Evolutionary conservation across 2,113 vertebrate genomes (phyloP).

Genomic region (Leptobrachium leishanense): DNA sequence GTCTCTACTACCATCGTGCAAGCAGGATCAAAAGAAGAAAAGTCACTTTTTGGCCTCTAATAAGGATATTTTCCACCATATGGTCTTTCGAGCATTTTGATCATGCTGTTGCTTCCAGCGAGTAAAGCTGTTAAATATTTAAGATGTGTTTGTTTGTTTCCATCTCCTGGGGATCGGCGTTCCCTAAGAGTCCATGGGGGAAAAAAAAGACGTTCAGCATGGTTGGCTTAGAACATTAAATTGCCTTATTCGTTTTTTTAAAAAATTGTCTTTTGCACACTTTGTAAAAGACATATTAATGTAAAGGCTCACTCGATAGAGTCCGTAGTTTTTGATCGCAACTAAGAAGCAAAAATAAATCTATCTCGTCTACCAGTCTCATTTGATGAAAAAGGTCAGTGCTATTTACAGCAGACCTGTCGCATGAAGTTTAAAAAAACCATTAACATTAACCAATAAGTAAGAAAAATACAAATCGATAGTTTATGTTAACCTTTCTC

Average conservation of each 20-base stretch:
- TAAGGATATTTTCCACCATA: not conserved
- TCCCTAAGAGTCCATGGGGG: not conserved
- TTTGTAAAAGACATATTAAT: not conserved
- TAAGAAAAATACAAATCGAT: no score
- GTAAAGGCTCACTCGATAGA: no score
- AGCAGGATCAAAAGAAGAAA: not conserved
- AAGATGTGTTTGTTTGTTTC: not conserved
- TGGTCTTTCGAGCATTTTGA: not conserved
- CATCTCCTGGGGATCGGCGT: not conserved
- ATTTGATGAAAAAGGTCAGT: no score
- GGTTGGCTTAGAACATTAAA: not conserved
- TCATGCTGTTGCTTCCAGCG: not conserved
- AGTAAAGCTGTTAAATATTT: conserved; percentile 1
- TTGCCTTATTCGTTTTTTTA: not conserved
- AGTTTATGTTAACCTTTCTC: no score
- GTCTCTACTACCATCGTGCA: no score
- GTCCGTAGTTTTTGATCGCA: no score
- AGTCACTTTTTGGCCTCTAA: not conserved
- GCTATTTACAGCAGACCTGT: no score
- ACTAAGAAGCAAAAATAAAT: no score
- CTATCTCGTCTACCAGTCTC: no score
- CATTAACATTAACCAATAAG: no score
- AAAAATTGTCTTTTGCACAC: not conserved
- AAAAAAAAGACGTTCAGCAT: not conserved
- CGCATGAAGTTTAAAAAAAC: no score